Conservation (phyloP, 2,797 vertebrate species). For the Tangara arthus region DNA sequence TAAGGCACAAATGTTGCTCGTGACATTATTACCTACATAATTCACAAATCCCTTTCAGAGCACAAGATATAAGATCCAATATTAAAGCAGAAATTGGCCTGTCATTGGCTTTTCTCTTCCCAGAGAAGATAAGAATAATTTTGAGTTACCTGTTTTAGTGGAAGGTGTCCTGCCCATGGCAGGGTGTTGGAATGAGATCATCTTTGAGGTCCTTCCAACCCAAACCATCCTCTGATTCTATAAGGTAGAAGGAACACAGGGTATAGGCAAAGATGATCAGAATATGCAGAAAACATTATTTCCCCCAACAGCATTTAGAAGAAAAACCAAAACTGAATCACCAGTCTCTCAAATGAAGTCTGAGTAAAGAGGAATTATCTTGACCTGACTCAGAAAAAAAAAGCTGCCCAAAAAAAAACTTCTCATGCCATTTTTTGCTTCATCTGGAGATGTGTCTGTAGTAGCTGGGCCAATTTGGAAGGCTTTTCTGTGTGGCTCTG, state of each 20-base stretch:
- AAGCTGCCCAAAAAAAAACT: neutral
- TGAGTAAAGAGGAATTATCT: neutral
- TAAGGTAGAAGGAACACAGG: neutral
- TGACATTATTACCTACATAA: neutral
- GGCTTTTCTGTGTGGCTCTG: rapidly evolving
- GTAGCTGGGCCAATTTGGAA: neutral
- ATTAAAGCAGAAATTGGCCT: neutral
- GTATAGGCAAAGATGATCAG: neutral
- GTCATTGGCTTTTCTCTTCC: neutral
- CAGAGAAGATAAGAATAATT: neutral
- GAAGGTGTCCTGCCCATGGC: neutral
- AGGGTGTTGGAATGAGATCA: neutral
- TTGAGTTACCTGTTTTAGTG: neutral
- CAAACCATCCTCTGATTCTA: neutral
- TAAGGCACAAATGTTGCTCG: neutral
- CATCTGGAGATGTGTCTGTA: neutral
- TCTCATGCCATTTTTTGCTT: neutral
- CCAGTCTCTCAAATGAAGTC: neutral
- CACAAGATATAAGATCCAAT: neutral
- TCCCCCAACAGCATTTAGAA: rapidly evolving
- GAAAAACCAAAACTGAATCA: neutral
- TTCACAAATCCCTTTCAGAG: neutral
- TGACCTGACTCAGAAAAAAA: neutral
- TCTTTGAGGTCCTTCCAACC: neutral
- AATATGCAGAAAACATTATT: neutral